These are phyloP conservation scores for Dendrocincla fuliginosa DNA, from an alignment of 2,797 vertebrate species.

Conservation along the genomic window DNA sequence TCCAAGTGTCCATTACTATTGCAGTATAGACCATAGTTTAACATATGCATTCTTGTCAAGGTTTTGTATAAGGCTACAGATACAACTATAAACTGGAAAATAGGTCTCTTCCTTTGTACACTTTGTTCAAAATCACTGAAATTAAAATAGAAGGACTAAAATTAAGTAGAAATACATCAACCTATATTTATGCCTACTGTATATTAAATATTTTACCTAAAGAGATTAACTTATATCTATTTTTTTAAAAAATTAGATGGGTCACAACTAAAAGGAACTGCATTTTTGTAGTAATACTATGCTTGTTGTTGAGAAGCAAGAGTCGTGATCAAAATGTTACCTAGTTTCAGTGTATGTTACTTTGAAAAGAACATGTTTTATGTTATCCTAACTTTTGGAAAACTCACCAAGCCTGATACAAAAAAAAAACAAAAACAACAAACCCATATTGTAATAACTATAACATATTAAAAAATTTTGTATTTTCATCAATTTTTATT, in stretches of 20 bases:
- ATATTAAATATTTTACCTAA: constrained; percentile 43
- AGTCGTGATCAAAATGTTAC: neutral
- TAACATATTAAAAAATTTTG: constrained; percentile 55
- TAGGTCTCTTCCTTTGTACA: neutral
- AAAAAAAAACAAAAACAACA: constrained; percentile 4
- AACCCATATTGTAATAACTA: constrained; percentile 4
- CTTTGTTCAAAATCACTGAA: neutral
- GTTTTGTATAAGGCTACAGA: neutral
- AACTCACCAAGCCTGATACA: neutral
- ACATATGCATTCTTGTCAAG: neutral
- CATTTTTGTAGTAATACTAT: neutral
- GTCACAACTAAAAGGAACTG: neutral
- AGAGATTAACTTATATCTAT: constrained; percentile 46
- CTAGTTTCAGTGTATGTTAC: neutral
- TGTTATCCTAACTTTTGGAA: neutral
- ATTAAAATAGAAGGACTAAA: constrained; percentile 9
- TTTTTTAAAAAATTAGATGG: neutral
- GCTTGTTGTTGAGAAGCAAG: neutral
- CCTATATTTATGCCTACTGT: constrained; percentile 38
- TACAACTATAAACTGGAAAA: neutral
- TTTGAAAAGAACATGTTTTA: neutral
- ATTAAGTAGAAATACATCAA: neutral
- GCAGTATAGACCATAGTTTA: neutral
- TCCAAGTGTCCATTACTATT: neutral
- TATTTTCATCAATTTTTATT: constrained; percentile 53